Evolutionary conservation across 2,113 vertebrate species (phyloP).

Genomic region (Leucopsar rothschildi): DNA sequence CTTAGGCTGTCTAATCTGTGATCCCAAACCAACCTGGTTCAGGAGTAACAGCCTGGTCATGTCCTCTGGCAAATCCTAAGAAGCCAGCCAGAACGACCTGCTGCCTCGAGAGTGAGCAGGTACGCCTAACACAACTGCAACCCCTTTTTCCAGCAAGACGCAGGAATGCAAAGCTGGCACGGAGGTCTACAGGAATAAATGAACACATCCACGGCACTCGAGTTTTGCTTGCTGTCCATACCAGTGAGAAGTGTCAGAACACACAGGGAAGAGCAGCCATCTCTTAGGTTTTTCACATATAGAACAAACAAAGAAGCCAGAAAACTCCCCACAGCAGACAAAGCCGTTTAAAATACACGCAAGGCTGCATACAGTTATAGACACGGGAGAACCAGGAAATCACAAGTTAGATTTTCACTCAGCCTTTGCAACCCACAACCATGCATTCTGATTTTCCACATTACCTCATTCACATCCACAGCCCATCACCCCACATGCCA

Average conservation of each 20-base stretch:
- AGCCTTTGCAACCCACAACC: background rate
- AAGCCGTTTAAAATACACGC: background rate
- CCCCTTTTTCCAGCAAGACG: background rate
- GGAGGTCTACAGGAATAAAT: background rate
- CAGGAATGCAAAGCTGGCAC: background rate
- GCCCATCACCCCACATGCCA: background rate
- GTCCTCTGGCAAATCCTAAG: background rate
- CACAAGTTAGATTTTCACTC: background rate
- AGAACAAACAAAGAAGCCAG: background rate
- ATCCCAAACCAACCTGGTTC: background rate
- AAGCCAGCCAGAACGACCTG: background rate
- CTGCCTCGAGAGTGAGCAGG: background rate
- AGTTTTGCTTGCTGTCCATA: background rate
- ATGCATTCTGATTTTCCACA: background rate
- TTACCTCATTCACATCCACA: background rate
- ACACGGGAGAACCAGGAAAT: background rate
- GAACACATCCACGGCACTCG: fast-evolving
- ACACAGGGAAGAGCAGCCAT: background rate
- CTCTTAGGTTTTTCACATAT: background rate
- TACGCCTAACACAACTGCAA: background rate
- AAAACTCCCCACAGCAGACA: background rate
- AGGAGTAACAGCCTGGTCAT: background rate
- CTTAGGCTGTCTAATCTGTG: background rate
- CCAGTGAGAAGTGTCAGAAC: background rate
- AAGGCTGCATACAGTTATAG: background rate